phyloP scores from a whole-genome alignment of 2,113 vertebrate genomes.

The Pterocles gutturalis region DNA sequence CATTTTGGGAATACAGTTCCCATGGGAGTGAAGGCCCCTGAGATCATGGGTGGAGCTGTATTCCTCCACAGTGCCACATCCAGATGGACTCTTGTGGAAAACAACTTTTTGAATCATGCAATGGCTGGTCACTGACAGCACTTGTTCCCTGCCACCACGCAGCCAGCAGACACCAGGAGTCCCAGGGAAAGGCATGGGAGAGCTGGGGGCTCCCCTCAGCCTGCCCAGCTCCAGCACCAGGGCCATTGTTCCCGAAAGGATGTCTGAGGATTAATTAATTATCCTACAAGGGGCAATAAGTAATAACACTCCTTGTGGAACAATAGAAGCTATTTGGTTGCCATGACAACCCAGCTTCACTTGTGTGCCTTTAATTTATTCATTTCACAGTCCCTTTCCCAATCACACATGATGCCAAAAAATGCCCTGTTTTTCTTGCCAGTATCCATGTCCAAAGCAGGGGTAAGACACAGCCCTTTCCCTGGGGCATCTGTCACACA shows the following conservation, averaged over 20 bases:
- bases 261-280: conserved; percentile 69
- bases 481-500: not conserved
- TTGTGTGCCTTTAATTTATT: conserved; percentile 68
- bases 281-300: conserved; percentile 66
- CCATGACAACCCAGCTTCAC: conserved; percentile 38
- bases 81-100: not conserved
- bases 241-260: conserved; percentile 39
- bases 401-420: conserved; percentile 10
- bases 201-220: not conserved
- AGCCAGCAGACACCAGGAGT: not conserved
- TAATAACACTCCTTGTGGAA: conserved; percentile 58
- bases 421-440: conserved; percentile 53
- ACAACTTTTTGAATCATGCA: not conserved
- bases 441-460: conserved; percentile 6
- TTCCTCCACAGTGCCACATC: not conserved
- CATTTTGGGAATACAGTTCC: not conserved
- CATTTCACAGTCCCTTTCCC: conserved; percentile 44
- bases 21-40: not conserved
- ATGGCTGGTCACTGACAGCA: not conserved
- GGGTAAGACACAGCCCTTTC: conserved; percentile 26
- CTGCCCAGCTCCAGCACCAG: not conserved
- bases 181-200: not conserved
- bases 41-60: not conserved
- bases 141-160: not conserved
- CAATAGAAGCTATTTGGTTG: conserved; percentile 57